Evolutionary conservation across 2,113 vertebrate genomes (phyloP).

Genomic region (Progne subis): DNA sequence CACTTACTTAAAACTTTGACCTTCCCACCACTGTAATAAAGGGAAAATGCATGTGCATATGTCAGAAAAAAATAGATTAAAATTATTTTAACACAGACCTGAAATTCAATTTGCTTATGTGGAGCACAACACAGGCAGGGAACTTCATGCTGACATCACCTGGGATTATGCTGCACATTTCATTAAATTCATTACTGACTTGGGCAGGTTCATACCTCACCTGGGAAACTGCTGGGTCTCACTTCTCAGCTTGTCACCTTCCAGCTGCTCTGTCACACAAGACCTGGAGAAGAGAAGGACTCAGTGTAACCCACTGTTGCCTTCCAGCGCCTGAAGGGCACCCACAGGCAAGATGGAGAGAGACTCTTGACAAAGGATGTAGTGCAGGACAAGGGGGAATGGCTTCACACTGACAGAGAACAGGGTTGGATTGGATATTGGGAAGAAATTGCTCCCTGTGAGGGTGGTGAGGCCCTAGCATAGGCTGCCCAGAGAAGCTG

Average conservation of each 20-base stretch:
- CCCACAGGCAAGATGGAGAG: neutral
- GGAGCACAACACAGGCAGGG: neutral
- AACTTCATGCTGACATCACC: neutral
- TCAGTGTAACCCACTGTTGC: neutral
- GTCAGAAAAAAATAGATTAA: neutral
- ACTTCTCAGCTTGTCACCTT: neutral
- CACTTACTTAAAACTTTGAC: neutral
- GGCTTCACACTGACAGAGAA: neutral
- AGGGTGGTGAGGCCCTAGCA: accelerated
- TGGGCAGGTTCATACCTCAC: neutral
- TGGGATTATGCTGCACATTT: neutral
- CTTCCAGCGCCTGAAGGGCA: neutral
- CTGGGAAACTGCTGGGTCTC: neutral
- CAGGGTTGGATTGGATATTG: accelerated
- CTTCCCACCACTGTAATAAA: neutral
- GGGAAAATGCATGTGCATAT: neutral
- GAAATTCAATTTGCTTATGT: neutral
- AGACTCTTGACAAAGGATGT: too few species aligned
- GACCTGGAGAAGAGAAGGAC: neutral
- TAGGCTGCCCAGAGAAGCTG: neutral
- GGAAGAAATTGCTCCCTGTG: neutral
- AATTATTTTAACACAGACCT: neutral
- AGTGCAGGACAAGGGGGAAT: neutral
- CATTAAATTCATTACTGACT: neutral
- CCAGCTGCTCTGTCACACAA: neutral